A percentile compares a stretch with the other conserved stretches of the same genome.
phyloP scores from a whole-genome alignment of 2,888 invertebrate genomes.

The Lochmaea crataegi region DNA sequence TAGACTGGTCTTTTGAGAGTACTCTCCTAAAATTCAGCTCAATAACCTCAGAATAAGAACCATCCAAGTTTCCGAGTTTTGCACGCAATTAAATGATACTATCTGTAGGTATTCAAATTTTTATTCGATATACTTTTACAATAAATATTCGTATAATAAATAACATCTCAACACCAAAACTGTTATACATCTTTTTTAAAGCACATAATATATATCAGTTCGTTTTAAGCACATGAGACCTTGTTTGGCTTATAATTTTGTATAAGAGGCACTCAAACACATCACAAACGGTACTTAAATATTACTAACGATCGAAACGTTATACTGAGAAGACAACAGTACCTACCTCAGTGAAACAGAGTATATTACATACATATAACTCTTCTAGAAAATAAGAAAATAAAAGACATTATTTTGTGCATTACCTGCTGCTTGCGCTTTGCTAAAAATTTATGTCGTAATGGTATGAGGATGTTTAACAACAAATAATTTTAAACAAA shows the following conservation, averaged over 20 bases:
- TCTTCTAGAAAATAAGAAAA: too few species aligned
- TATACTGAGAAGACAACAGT: too few species aligned
- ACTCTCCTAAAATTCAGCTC: too few species aligned
- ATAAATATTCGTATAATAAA: conserved; percentile 1
- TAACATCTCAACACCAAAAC: conserved; percentile 1
- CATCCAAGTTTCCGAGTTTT: background rate
- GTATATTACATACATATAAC: too few species aligned
- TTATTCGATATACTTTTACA: background rate
- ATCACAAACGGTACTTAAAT: background rate
- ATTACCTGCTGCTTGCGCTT: too few species aligned
- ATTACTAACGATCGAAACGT: too few species aligned
- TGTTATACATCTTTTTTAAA: background rate
- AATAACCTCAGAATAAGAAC: too few species aligned
- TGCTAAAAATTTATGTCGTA: too few species aligned
- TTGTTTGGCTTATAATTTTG: background rate
- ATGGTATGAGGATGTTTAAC: background rate
- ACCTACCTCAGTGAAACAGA: too few species aligned
- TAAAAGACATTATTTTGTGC: too few species aligned
- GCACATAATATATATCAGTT: conserved; percentile 9
- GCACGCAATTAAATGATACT: too few species aligned
- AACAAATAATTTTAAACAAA: background rate
- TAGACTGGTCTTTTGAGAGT: too few species aligned
- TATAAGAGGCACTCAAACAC: background rate
- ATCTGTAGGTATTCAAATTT: background rate
- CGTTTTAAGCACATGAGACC: conserved; percentile 20